Base-by-base conservation (phyloP, 2,113 vertebrate genomes). In the Glareola pratincola region DNA sequence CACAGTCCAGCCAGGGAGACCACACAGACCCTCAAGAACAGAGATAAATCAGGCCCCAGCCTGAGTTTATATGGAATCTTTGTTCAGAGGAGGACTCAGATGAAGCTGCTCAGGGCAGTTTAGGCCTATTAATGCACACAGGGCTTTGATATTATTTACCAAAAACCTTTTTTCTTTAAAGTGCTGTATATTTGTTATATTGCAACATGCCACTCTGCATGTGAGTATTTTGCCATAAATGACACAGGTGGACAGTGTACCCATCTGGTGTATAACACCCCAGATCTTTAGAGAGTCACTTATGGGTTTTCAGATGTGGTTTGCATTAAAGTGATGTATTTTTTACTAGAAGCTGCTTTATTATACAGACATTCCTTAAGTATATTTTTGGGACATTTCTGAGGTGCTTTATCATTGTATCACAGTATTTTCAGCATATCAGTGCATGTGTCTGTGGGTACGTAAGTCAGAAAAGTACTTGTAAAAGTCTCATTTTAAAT, bases 31-130 rank as follows among this genome's bases (percentile, higher is more conserved):
- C 20, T 3, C 9, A 47, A 1, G 0, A 30, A 1, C 0, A 26
- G 0, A 0, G 0, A 0, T 0, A 1, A 0, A 0, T 0, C 0
- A 2, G 0, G 0, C 1, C 16, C 5, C 5, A 19, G 19, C 12
- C 16, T 3, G 27, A 36, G 16, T 36, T 85, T 74, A 17, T 43
- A 26, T 10, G 14, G 32, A 34, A 22, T 14, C 22, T 29, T 0
- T 0, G 0, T 1, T 16, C 1, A 1, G 29, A 37, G 16, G 12
- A 19, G 27, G 34, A 13, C 13, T 1, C 72, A 54, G 37, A 32
- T 54, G 50, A 47, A 22, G 26, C 17, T 23, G 6, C 7, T 68
- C 2, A 36, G 26, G n/a, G 24, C 30, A 34, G 14, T 51, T 29
- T 47, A 41, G 18, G 45, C 59, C n/a, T 26, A 23, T 57, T 56